Evolutionary conservation across 2,113 vertebrate species (phyloP), one percentile per base, ranked within the genome.

Genomic region (Trematomus loennbergii): DNA sequence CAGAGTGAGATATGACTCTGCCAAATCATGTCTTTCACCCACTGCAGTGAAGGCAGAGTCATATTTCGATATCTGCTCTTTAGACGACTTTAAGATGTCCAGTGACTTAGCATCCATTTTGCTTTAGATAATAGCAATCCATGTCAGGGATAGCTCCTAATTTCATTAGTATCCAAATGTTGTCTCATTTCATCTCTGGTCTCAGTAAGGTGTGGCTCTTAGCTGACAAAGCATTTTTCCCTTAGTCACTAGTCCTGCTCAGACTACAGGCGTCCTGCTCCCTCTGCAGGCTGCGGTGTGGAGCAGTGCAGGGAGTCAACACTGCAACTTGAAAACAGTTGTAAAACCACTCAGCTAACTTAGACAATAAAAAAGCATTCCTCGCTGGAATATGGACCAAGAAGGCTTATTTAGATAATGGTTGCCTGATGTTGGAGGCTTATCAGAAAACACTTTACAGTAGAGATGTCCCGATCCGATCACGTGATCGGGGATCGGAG

Each of bases 251-350:
- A 22, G 45, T 64, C 65, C 17, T 12, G 11, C 45, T 53, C 58
- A 53, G 22, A 78, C 55, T 54, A 78, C 29, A 25, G 75, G 54
- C 9, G 40, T 12, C 9, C 45, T 62, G 52, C 1, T 49, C 4
- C 16, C 15, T 40, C n/a, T 43, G 53, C 43, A 52, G 17, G 16
- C 61, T 72, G 50, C 74, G 33, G 45, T 17, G 22, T 2, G 4
- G 13, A 50, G 69, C 67, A 29, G 52, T 20, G 43, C 53, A 76
- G 62, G 11, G 62, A 73, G 75, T 11, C 13, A 68, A 64, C 53
- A 20, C 17, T 0, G 36, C 33, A 54, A 43, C 65, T n/a, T 36
- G 18, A 11, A 20, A 59, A 29, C 4, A 43, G 3, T 50, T 29
- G 48, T 36, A 72, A 12, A 36, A 45, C 12, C 12, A 8, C 46